Conservation (phyloP, 2,888 invertebrate species). For the Crossocerus cetratus region DNA sequence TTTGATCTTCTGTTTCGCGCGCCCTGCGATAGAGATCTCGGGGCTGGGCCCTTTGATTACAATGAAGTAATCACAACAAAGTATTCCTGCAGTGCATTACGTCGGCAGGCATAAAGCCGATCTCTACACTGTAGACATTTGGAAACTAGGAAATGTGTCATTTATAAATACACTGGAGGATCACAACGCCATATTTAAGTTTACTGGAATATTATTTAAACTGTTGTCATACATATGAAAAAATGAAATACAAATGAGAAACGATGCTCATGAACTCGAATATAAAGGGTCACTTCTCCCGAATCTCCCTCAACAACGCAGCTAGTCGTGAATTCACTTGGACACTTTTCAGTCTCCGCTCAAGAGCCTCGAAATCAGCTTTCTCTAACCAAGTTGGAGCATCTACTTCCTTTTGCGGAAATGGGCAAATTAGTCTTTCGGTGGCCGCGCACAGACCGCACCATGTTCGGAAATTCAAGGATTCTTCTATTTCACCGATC, state of each 20-base stretch:
- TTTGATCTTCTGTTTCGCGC: constrained; percentile 37
- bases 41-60: too few relatives aligned
- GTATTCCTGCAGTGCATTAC: too few relatives aligned
- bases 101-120: too few relatives aligned
- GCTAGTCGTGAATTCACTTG: constrained; percentile 55
- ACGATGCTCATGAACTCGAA: neutral
- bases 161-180: too few relatives aligned
- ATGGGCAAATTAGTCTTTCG: constrained; percentile 83
- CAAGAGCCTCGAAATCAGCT: constrained; percentile 69
- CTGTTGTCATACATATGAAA: neutral
- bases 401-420: constrained; percentile 81
- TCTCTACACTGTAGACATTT: too few relatives aligned
- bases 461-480: constrained; percentile 85
- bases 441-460: constrained; percentile 88
- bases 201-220: neutral
- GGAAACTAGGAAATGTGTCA: too few relatives aligned
- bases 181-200: too few relatives aligned
- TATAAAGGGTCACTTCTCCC: constrained; percentile 29
- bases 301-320: constrained; percentile 64
- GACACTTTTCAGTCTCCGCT: constrained; percentile 58
- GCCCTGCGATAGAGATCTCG: too few relatives aligned
- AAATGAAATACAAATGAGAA: neutral
- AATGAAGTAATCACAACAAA: too few relatives aligned
- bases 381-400: constrained; percentile 78
- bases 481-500: constrained; percentile 77